phyloP scores from a whole-genome alignment of 2,888 invertebrate species.

The Ceratothoa steindachneri region DNA sequence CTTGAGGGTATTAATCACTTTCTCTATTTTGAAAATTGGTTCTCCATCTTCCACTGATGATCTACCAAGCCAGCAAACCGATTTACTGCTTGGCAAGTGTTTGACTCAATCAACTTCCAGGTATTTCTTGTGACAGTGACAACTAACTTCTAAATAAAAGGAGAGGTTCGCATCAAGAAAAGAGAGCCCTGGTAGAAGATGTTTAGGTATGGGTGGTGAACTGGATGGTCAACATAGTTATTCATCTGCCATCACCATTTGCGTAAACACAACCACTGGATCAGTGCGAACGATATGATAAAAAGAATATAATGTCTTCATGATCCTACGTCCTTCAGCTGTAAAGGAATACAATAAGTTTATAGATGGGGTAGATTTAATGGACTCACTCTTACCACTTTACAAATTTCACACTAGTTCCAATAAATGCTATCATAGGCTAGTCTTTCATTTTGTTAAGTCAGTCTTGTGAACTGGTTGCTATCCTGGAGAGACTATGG shows the following conservation, averaged over 20 bases:
- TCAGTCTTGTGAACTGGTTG: slow-evolving; percentile 18
- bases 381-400: slow-evolving; percentile 2
- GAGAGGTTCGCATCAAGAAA: slow-evolving; percentile 14
- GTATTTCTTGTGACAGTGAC: neutral
- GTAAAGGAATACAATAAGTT: slow-evolving; percentile 9
- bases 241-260: slow-evolving; percentile 9
- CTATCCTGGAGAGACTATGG: slow-evolving; percentile 2
- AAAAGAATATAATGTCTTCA: neutral
- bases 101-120: neutral
- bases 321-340: slow-evolving; percentile 9
- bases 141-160: slow-evolving; percentile 3
- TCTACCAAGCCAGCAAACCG: slow-evolving; percentile 1
- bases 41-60: slow-evolving; percentile 24
- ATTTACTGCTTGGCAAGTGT: neutral
- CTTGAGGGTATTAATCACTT: slow-evolving; percentile 22
- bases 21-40: slow-evolving; percentile 29
- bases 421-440: slow-evolving; percentile 18
- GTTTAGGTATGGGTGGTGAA: slow-evolving; percentile 15
- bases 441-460: slow-evolving; percentile 5
- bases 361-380: neutral
- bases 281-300: slow-evolving; percentile 11
- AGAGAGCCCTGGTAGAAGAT: neutral
- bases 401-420: slow-evolving; percentile 21
- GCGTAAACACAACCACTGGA: slow-evolving; percentile 1
- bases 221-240: slow-evolving; percentile 15